phyloP scores from a whole-genome alignment of 2,113 vertebrate genomes.

The Podocnemis expansa region DNA sequence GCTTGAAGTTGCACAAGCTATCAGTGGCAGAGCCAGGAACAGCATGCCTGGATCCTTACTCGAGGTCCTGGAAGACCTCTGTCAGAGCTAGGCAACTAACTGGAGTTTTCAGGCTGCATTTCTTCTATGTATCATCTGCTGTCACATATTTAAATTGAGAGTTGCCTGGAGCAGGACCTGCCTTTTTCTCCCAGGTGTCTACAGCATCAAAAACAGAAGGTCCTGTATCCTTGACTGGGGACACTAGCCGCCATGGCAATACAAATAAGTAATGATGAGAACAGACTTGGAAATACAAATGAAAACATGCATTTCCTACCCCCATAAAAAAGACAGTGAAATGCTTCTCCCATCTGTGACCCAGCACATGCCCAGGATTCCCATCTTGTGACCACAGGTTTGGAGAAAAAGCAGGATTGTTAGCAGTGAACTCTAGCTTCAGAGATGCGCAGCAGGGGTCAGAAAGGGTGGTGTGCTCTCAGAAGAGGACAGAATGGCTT shows the following conservation, averaged over 20 bases:
- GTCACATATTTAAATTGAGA: neutral
- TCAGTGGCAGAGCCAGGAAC: neutral
- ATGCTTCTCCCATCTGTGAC: neutral
- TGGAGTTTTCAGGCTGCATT: neutral
- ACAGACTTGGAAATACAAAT: neutral
- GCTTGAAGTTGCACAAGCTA: neutral
- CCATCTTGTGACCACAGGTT: neutral
- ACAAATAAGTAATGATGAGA: neutral
- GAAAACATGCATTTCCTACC: neutral
- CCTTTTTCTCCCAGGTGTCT: neutral
- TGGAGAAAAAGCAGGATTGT: neutral
- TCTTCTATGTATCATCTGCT: neutral
- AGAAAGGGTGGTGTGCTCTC: neutral
- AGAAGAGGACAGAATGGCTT: neutral
- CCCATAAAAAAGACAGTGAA: neutral
- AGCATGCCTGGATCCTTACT: neutral
- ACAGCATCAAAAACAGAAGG: neutral
- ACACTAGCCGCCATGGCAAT: neutral
- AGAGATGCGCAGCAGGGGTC: neutral
- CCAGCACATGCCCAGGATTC: neutral
- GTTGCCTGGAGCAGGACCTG: neutral
- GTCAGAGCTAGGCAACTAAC: neutral
- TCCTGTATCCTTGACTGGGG: neutral
- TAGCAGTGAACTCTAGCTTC: neutral
- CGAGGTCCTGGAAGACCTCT: neutral